A percentile compares a stretch with the other conserved stretches of the same genome.
phyloP scores from a whole-genome alignment of 2,113 vertebrate genomes.

The Gavialis gangeticus region DNA sequence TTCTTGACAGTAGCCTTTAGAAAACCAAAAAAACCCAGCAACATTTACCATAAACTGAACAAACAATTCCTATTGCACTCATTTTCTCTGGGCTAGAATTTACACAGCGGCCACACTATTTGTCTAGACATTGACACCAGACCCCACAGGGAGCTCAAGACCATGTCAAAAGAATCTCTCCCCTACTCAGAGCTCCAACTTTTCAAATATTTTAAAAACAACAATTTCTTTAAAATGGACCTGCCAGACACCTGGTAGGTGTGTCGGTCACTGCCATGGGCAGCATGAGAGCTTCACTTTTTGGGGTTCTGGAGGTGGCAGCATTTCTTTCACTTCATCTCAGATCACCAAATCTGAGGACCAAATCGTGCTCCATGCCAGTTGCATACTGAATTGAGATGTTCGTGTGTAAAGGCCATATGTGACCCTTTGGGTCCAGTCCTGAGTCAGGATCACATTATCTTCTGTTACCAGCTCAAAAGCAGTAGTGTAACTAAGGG shows the following conservation, averaged over 20 bases:
- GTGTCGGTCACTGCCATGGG: not conserved
- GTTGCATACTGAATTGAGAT: not conserved
- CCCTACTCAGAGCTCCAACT: not conserved
- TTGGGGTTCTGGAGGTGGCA: not conserved
- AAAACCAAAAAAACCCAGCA: slow-evolving; percentile 3
- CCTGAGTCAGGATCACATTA: not conserved
- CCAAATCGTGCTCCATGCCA: not conserved
- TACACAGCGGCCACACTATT: rapidly evolving
- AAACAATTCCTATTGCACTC: not conserved
- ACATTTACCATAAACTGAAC: not conserved
- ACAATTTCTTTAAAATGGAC: not conserved
- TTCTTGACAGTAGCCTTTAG: slow-evolving; percentile 68
- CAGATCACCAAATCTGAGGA: not conserved
- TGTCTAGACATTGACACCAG: not conserved
- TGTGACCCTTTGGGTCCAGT: not conserved
- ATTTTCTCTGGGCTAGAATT: not conserved
- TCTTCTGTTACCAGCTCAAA: rapidly evolving
- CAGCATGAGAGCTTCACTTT: not conserved
- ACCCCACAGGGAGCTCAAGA: not conserved
- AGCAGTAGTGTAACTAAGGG: not conserved
- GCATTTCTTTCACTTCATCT: not conserved
- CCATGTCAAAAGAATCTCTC: not conserved
- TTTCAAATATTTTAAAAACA: not conserved
- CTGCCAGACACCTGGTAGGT: not conserved
- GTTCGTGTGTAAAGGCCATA: not conserved